Conservation (phyloP, 2,113 vertebrate species). For the Amia ocellicauda region DNA sequence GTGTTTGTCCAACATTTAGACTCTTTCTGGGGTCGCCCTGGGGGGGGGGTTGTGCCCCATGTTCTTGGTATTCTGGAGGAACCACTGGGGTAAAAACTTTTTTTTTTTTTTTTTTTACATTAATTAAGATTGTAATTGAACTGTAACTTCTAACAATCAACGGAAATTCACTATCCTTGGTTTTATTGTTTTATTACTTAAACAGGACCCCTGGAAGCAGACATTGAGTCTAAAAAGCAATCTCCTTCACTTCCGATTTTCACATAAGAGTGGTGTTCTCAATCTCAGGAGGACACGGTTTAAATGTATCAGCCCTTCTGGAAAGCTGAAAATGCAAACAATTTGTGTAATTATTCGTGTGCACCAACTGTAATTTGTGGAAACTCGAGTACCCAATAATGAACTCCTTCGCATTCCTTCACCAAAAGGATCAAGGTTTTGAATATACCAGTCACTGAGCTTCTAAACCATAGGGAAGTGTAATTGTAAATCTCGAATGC, state of each 20-base stretch:
- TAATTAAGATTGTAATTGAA: too few species aligned
- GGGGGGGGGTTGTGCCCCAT: too few species aligned
- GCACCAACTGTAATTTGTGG: conserved; percentile 43
- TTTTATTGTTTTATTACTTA: too few species aligned
- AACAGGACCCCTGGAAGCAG: background rate
- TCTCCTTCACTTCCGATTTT: conserved; percentile 29
- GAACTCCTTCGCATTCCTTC: conserved; percentile 48
- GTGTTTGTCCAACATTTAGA: too few species aligned
- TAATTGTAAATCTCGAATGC: conserved; percentile 50
- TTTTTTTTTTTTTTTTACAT: too few species aligned
- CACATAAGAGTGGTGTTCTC: conserved; percentile 41
- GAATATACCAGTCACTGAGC: conserved; percentile 18
- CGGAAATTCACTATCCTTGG: too few species aligned
- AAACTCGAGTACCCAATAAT: conserved; percentile 36
- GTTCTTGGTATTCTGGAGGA: too few species aligned
- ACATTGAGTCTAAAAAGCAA: conserved; percentile 25
- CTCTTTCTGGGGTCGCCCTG: too few species aligned
- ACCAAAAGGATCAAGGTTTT: conserved; percentile 33
- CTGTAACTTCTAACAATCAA: too few species aligned
- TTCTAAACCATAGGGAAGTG: conserved; percentile 28
- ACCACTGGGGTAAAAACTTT: too few species aligned
- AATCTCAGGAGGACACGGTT: conserved; percentile 42
- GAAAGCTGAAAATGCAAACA: conserved; percentile 35
- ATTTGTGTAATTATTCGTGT: conserved; percentile 47
- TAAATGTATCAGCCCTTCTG: conserved; percentile 46